phyloP scores from a whole-genome alignment of 2,113 vertebrate genomes.

The Muntiacus muntjak region DNA sequence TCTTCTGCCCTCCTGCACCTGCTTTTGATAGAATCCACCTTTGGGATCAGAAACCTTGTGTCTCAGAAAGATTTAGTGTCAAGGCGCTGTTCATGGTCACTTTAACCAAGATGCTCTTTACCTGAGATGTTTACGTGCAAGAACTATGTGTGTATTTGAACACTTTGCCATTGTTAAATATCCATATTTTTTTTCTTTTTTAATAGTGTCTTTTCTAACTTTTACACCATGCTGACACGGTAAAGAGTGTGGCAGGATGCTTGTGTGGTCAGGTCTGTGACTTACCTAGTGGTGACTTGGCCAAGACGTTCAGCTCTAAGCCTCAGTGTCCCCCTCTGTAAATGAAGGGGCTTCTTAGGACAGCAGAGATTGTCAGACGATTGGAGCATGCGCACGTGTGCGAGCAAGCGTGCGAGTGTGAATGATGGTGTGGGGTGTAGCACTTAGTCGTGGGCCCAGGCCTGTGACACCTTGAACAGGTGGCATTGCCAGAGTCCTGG shows the following conservation, averaged over 20 bases:
- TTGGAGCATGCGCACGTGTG: accelerated
- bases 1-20: neutral
- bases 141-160: neutral
- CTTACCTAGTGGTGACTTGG: neutral
- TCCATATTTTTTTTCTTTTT: neutral
- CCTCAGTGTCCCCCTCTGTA: neutral
- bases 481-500: neutral
- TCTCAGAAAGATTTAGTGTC: neutral
- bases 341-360: neutral
- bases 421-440: accelerated
- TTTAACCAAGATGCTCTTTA: neutral
- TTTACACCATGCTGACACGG: neutral
- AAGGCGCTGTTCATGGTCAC: neutral
- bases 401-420: neutral
- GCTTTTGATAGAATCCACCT: neutral
- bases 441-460: neutral
- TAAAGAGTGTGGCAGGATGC: no score
- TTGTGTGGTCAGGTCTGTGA: neutral
- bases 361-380: neutral
- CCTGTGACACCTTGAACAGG: neutral
- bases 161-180: neutral
- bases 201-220: neutral
- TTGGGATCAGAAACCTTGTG: neutral
- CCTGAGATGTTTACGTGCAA: neutral
- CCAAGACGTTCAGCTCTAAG: neutral